Base-by-base conservation (phyloP, 2,113 vertebrate genomes). In the Pimephales promelas region DNA sequence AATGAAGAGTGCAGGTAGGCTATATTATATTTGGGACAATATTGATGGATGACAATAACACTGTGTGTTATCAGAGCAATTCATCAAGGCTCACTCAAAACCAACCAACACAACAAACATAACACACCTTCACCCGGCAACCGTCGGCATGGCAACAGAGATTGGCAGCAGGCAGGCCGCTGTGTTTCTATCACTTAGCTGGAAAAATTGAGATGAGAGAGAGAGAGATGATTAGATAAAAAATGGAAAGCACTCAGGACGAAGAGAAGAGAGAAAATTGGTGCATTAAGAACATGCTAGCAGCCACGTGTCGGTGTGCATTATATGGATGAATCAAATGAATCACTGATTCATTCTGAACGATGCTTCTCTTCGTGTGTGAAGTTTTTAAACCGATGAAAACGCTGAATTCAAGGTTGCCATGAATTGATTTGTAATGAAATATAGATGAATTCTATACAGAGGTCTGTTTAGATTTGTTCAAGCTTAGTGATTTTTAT, bases 121-220 rank as follows among this genome's bases (percentile, higher is more conserved):
- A 78, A 78, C 88, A 72, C 71, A 4, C 84, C 82, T 82, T 87
- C 88, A 91, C 92, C 93, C 92, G 92, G 92, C 88, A 92, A 85
- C 73, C 31, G 90, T 94, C 91, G 61, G 91, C 90, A 68, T 92
- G 91, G 94, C 77, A 93, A 94, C 92, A 75, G 79, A 87, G 88
- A 91, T 88, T 90, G 89, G 90, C 90, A 86, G n/a, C n/a, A n/a
- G n/a, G 85, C 82, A 57, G 66, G 87, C 89, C 83, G 86, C 85
- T 82, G 86, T 87, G 86, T 91, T 40, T 92, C 89, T 91, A 87
- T 90, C 88, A 87, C 86, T 90, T 89, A 84, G 87, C 86, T 79
- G 89, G 88, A 88, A 90, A 94, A 92, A 93, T 92, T 93, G 92
- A 87, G 91, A 91, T 93, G 90, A 62, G 83, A 84, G 86, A 83